Base-by-base conservation (phyloP, 2,113 vertebrate genomes). In the Illadopsis cleaveri region DNA sequence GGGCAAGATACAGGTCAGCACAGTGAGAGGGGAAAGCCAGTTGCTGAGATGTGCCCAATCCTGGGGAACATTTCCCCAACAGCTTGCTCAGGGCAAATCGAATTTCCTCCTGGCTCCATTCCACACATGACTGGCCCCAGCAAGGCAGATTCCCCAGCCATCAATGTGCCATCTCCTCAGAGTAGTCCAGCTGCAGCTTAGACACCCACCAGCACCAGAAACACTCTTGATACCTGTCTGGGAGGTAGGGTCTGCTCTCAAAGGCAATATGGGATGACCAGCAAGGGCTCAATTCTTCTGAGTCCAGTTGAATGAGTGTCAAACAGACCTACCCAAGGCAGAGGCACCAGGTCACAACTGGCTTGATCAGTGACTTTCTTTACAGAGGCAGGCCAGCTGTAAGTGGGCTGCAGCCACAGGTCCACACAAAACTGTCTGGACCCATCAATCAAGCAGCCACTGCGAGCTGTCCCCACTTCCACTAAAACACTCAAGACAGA, bases 1-100 rank as follows among this genome's bases (percentile, higher is more conserved):
- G 82, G 79, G 45, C 40, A 88, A 91, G 66, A 47, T 2, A 6
- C 27, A 42, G 92, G 65, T 64, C 86, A 95, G 81, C 60, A 68
- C 31, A 82, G 56, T 0, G 2, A 89, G 44, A 87, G 21, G 31
- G 31, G 44, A 82, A 64, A 85, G 78, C 10, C 88, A 85, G n/a
- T 37, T 90, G 72, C 81, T 15, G 58, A 83, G 27, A 60, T 81
- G 64, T 45, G 51, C 21, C 51, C 78, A 71, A 42, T 16, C 69
- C 75, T 0, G 1, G 86, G 57, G 28, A 96, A 48, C 11, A 4
- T 20, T 33, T 75, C 35, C 45, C 45, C 88, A 61, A 5, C 22
- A 73, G 78, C 60, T 77, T 1, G 1, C 61, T 82, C 56, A 31
- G 18, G 85, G 33, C 15, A 66, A 71, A 66, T 88, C 79, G 60